Conservation (phyloP, 2,888 invertebrate genomes). For the Drosophila incognita region DNA sequence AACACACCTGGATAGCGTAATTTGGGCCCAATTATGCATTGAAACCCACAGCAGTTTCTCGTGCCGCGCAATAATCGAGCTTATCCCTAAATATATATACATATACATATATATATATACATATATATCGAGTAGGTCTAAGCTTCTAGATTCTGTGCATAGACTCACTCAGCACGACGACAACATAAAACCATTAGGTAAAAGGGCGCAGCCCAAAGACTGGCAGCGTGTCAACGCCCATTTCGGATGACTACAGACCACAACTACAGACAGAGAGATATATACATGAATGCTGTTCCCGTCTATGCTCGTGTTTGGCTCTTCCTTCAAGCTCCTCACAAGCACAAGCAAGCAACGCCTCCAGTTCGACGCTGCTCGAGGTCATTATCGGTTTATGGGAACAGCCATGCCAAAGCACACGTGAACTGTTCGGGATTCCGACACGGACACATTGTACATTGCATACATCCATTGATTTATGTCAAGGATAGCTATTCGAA, state of each 20-base stretch:
- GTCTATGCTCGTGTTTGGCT: conserved; percentile 3
- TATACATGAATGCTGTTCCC: conserved; percentile 1
- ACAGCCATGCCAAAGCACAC: conserved; percentile 38
- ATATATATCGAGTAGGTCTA: conserved; percentile 19
- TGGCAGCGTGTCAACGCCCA: conserved; percentile 71
- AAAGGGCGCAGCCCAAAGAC: conserved; percentile 63
- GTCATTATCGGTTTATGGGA: conserved; percentile 55
- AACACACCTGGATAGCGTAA: conserved; percentile 50
- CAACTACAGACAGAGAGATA: neutral
- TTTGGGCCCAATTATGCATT: conserved; percentile 69
- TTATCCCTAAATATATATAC: conserved; percentile 17
- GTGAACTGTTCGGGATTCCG: conserved; percentile 66
- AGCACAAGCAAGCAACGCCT: conserved; percentile 15
- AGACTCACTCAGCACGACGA: no score
- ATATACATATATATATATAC: neutral
- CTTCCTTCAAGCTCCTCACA: conserved; percentile 19
- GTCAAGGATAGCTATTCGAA: conserved; percentile 44
- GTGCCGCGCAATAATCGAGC: conserved; percentile 54
- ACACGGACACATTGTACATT: conserved; percentile 25
- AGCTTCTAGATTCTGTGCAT: conserved; percentile 33
- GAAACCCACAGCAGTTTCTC: conserved; percentile 66
- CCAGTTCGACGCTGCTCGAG: conserved; percentile 32
- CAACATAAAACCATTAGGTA: conserved; percentile 78
- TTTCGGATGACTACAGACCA: conserved; percentile 28
- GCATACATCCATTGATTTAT: conserved; percentile 52